These are phyloP conservation scores for Enteromius trimaculatus DNA, from an alignment of 2,797 vertebrate species.

Conservation along the genomic window DNA sequence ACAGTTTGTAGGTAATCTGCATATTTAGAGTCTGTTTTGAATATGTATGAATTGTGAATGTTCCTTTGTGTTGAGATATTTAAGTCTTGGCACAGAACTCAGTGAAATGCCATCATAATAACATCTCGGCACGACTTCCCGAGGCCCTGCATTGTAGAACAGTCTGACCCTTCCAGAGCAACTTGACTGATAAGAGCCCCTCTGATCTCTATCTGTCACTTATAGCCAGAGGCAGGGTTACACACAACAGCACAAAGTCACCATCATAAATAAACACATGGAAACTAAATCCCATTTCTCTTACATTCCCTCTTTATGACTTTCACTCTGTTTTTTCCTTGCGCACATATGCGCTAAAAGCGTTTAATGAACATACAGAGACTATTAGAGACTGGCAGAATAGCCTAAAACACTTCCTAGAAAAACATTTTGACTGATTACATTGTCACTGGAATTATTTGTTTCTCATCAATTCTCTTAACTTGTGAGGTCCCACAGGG, in stretches of 20 bases:
- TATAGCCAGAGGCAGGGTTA: slow-evolving; percentile 70
- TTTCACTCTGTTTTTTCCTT: slow-evolving; percentile 28
- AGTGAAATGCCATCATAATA: slow-evolving; percentile 61
- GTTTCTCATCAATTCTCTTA: slow-evolving; percentile 40
- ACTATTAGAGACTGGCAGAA: slow-evolving; percentile 13
- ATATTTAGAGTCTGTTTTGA: slow-evolving; percentile 19
- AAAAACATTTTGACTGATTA: slow-evolving; percentile 46
- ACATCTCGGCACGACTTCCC: slow-evolving; percentile 54
- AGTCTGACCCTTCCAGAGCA: slow-evolving; percentile 57
- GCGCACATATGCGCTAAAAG: slow-evolving; percentile 22
- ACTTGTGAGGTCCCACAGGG: slow-evolving; percentile 50
- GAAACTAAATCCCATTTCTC: slow-evolving; percentile 22
- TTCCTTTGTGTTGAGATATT: slow-evolving; percentile 43
- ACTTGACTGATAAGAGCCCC: slow-evolving; percentile 71
- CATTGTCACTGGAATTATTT: slow-evolving; percentile 17
- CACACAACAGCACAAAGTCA: slow-evolving; percentile 47
- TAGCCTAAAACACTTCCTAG: slow-evolving; percentile 29
- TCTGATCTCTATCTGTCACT: slow-evolving; percentile 80
- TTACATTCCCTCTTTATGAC: slow-evolving; percentile 19
- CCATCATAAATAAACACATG: slow-evolving; percentile 53
- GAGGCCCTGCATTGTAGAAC: slow-evolving; percentile 44
- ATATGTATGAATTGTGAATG: slow-evolving; percentile 42
- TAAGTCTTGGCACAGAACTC: slow-evolving; percentile 55
- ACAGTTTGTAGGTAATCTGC: slow-evolving; percentile 29
- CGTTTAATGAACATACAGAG: neutral